These are phyloP conservation scores for Diuraphis noxia DNA, from an alignment of 1,140 invertebrate genomes.

Conservation along the genomic window DNA sequence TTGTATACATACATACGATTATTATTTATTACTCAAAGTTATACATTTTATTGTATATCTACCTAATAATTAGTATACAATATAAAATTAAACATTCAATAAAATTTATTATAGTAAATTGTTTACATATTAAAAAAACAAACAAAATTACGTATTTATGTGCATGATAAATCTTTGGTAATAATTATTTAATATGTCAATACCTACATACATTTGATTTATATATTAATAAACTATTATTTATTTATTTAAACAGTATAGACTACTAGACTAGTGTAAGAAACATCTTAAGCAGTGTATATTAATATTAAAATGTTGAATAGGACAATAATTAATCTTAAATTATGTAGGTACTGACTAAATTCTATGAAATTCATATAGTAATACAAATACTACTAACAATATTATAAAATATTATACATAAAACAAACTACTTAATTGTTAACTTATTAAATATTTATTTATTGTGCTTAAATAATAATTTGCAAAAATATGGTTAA, in stretches of 20 bases:
- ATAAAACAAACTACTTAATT: neutral
- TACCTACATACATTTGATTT: neutral
- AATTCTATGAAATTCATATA: neutral
- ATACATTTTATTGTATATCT: neutral
- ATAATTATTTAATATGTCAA: neutral
- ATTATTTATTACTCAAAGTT: neutral
- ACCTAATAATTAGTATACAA: neutral
- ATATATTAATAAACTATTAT: neutral
- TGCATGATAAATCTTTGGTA: neutral
- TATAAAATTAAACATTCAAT: neutral
- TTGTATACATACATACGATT: too few species aligned
- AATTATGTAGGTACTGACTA: neutral
- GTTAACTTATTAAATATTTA: neutral
- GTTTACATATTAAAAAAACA: neutral
- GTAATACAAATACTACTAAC: neutral
- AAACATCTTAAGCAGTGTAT: neutral
- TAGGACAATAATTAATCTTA: neutral
- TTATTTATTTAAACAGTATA: too few species aligned
- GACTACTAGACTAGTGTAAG: neutral
- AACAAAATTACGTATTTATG: neutral
- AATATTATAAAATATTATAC: conserved; percentile 10
- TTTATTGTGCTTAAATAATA: neutral
- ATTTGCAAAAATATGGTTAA: neutral
- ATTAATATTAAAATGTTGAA: neutral
- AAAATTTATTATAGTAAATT: neutral